Conservation (phyloP, 2,888 invertebrate species). For the Teinopalpus imperialis region DNA sequence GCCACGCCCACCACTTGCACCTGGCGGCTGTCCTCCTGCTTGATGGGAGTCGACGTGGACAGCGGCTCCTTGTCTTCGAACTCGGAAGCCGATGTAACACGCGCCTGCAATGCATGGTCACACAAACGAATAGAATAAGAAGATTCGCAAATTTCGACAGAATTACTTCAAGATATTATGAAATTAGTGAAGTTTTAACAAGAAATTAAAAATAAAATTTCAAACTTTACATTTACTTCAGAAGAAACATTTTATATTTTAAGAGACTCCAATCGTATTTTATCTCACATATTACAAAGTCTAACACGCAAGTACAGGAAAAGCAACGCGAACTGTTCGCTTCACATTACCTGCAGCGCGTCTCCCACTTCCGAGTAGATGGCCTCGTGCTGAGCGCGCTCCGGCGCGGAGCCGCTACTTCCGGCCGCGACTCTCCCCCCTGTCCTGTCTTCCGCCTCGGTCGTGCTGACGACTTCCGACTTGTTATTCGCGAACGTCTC, state of each 20-base stretch:
- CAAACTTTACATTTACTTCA: too few species aligned
- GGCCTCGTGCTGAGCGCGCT: constrained; percentile 46
- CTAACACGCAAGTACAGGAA: too few species aligned
- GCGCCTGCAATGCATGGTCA: constrained; percentile 35
- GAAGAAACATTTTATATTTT: too few species aligned
- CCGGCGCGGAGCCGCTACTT: constrained; percentile 29
- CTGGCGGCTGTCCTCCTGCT: constrained; percentile 41
- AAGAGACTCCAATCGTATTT: too few species aligned
- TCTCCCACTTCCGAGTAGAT: constrained; percentile 71
- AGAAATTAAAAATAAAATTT: too few species aligned
- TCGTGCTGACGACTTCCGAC: not conserved
- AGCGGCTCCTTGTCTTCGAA: constrained; percentile 50
- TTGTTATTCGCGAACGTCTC: constrained; percentile 3
- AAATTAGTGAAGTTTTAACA: too few species aligned
- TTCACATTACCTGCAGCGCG: constrained; percentile 55
- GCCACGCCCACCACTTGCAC: constrained; percentile 70
- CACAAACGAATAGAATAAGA: constrained; percentile 1
- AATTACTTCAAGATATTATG: too few species aligned
- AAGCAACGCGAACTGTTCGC: not conserved
- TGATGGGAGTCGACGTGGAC: constrained; percentile 67
- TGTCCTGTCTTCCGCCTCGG: constrained; percentile 9
- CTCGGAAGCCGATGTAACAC: constrained; percentile 37
- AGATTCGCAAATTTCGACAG: too few species aligned
- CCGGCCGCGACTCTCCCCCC: constrained; percentile 27
- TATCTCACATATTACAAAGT: too few species aligned